Evolutionary conservation across 2,888 invertebrate species (phyloP), one percentile per base, ranked within the genome.

Genomic region (Volucella inanis): DNA sequence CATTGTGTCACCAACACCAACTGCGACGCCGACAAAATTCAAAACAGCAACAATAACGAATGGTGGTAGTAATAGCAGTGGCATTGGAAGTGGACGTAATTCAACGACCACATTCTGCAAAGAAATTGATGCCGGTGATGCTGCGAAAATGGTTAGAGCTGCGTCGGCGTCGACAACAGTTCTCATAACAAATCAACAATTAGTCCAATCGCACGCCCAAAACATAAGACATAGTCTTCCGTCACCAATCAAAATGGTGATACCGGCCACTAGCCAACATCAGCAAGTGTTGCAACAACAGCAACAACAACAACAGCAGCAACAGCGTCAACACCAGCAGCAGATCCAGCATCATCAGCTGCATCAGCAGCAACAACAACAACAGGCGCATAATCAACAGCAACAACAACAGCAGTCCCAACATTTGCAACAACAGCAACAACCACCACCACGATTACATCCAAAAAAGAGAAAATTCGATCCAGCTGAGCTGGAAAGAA

Each of bases 391-490:
- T 71, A 87, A 90, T 85, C 71, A 98, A 62, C 89, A 88, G 74
- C 88, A 59, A 54, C 87, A 87, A 72, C 93, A 77, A 93, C 95
- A 84, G 94, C 95, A 71, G 50, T 87, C 72, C 50, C 87, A 83
- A 49, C 79, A 81, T 55, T 71, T 77, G 50, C 77, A 74, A 22
- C 49, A 72, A 41, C 82, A 87, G 41, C 88, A 87, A 55, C 87
- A 87, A 50, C 76, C 88, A 61, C 89, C 88, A 52, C 91, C 91
- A 87, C 93, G 96, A 87, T 97, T 97, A 91, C 94, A 98, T 90
- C 98, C 98, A 77, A 98, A 98, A 93, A 98, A 98, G 93, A 94
- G 98, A 54, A 92, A 92, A 89, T 92, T 92, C 85, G 92, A 92
- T 89, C 92, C 91, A 88, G 90, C 92, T 72, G 92, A 92, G 88